Evolutionary conservation across 2,113 vertebrate genomes (phyloP).

Genomic region (Lamprotornis superbus): DNA sequence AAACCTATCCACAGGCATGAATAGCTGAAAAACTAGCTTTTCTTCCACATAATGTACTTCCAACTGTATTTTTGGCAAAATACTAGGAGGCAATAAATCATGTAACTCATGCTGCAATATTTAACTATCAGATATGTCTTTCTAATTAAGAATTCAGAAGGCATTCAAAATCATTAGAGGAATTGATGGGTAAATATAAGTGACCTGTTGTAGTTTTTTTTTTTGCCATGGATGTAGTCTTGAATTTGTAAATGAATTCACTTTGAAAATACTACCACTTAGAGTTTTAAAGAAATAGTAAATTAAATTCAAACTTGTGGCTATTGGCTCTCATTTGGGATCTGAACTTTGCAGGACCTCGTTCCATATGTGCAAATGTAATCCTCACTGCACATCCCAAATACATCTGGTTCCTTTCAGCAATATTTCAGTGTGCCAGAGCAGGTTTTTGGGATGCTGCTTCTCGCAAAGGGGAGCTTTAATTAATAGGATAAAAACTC

Average conservation of each 20-base stretch:
- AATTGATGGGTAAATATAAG: not conserved
- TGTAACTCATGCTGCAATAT: not conserved
- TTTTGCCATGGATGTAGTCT: not conserved
- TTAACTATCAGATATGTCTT: not conserved
- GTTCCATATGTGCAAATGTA: accelerated
- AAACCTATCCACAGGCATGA: not conserved
- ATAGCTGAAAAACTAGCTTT: conserved; percentile 2
- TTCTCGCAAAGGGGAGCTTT: not conserved
- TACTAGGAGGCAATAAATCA: not conserved
- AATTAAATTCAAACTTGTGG: not conserved
- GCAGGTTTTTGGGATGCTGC: not conserved
- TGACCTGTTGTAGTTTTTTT: not conserved
- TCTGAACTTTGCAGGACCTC: not conserved
- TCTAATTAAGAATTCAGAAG: conserved; percentile 26
- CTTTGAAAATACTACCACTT: not conserved
- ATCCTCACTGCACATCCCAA: not conserved
- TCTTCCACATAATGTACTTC: not conserved
- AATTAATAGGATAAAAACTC: not conserved
- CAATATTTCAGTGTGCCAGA: not conserved
- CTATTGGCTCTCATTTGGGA: not conserved
- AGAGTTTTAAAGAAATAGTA: not conserved
- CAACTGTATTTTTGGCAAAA: conserved; percentile 26
- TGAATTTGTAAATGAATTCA: not conserved
- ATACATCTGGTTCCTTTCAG: not conserved
- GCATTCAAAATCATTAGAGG: not conserved